Evolutionary conservation across 2,113 vertebrate genomes (phyloP).

Genomic region (Mirounga angustirostris): DNA sequence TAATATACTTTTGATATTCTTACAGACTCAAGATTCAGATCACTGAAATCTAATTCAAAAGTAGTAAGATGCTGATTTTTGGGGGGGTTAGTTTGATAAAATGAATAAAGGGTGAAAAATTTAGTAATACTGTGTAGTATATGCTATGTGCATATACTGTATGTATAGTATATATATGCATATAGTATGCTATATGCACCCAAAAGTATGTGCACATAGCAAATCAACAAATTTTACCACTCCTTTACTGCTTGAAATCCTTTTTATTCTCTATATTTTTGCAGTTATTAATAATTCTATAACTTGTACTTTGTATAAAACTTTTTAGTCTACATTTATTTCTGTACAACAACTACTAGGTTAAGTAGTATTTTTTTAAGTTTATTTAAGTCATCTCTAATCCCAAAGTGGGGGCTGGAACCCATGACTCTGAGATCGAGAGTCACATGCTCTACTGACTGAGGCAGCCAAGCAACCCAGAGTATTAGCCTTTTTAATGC

Average conservation of each 20-base stretch:
- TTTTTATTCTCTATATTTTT: neutral
- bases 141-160: too few relatives aligned
- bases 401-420: neutral
- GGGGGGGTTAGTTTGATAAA: neutral
- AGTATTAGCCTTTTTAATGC: neutral
- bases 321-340: neutral
- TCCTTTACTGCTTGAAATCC: neutral
- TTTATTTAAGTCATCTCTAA: neutral
- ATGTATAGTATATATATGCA: neutral
- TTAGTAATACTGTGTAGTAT: neutral
- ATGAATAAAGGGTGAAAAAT: neutral
- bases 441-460: neutral
- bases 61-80: neutral
- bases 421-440: neutral
- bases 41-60: conserved; percentile 23
- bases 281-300: neutral
- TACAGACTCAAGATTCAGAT: conserved; percentile 18
- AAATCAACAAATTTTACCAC: conserved; percentile 16
- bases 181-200: neutral
- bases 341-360: neutral
- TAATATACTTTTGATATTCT: conserved; percentile 1
- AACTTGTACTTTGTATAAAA: neutral
- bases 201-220: neutral
- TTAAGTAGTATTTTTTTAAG: neutral
- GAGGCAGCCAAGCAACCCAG: neutral